Evolutionary conservation across 2,888 invertebrate species (phyloP), one percentile per base, ranked within the genome.

Genomic region (Drosophila prolongata): DNA sequence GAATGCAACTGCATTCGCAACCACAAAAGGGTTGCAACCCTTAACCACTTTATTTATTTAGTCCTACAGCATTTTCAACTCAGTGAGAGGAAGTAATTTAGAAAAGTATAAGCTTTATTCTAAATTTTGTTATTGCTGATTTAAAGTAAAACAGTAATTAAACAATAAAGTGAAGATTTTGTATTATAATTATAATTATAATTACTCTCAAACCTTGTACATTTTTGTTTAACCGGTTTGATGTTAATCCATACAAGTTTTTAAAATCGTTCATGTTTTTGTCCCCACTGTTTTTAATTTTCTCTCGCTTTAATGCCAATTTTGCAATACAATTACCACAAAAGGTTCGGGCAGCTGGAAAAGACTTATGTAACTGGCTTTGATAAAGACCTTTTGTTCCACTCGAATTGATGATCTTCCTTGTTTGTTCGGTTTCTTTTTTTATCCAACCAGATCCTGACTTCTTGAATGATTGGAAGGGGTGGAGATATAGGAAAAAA

Each of bases 271-370:
- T 11, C 13, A 38, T n/a, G 38, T 38, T n/a, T 38, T 38, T n/a
- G 2, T 38, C 4, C 37, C 10, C 3, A n/a, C 13, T 13, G 3
- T 38, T n/a, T 38, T 6, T 5, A 38, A 38, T 10, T 47, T 10
- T 3, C 6, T 13, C 3, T 34, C 10, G 1, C 5, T 1, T 11
- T 11, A 46, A 34, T 11, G 11, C 3, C 13, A 19, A 8, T 13
- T 35, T 19, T 11, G 35, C 34, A 35, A 16, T 3, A 35, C 14
- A 35, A 35, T 35, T 8, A 13, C 49, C 11, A 82, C 78, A 81
- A 83, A 70, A 37, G 76, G 57, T 58, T 65, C 49, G 72, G 76
- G 68, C 61, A 80, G 65, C 74, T 61, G 79, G 67, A 76, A 79
- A 73, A 57, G 72, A 77, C 70, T 69, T 81, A 35, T 49, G 49